These are phyloP conservation scores for Cavia aperea DNA, from an alignment of 2,113 vertebrate genomes.

Conservation along the genomic window DNA sequence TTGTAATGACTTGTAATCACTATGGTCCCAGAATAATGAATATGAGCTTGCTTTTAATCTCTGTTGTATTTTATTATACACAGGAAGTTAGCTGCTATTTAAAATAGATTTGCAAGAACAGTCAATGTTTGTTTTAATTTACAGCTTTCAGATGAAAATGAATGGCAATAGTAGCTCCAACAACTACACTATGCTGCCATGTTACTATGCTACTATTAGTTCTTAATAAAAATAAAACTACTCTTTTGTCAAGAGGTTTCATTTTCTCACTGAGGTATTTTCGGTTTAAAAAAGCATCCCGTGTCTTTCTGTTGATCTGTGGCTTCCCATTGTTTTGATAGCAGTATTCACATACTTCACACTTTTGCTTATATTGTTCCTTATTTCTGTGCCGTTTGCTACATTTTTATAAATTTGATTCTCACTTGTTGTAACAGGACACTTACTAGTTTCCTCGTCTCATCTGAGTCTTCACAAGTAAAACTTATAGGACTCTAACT, in stretches of 20 bases:
- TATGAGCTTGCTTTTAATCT: background rate
- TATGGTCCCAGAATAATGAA: background rate
- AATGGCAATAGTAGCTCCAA: background rate
- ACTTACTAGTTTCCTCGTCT: background rate
- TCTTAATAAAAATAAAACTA: constrained; percentile 2
- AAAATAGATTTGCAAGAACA: constrained; percentile 5
- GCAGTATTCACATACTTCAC: background rate
- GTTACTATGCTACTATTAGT: background rate
- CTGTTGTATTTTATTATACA: background rate
- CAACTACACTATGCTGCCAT: background rate
- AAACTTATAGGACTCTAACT: background rate
- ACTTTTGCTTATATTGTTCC: background rate
- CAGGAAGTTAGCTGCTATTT: background rate
- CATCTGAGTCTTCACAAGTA: background rate
- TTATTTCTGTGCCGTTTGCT: background rate
- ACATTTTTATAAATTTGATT: background rate
- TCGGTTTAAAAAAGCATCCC: background rate
- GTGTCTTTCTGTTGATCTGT: background rate
- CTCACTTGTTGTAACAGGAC: background rate
- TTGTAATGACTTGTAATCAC: background rate
- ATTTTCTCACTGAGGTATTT: constrained; percentile 21
- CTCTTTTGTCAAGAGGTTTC: background rate
- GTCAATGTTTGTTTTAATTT: constrained; percentile 27
- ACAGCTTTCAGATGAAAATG: constrained; percentile 19
- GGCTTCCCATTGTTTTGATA: background rate